A percentile compares a stretch with the other conserved stretches of the same genome.
phyloP scores from a whole-genome alignment of 2,113 vertebrate species.

The Bagarius yarrelli region DNA sequence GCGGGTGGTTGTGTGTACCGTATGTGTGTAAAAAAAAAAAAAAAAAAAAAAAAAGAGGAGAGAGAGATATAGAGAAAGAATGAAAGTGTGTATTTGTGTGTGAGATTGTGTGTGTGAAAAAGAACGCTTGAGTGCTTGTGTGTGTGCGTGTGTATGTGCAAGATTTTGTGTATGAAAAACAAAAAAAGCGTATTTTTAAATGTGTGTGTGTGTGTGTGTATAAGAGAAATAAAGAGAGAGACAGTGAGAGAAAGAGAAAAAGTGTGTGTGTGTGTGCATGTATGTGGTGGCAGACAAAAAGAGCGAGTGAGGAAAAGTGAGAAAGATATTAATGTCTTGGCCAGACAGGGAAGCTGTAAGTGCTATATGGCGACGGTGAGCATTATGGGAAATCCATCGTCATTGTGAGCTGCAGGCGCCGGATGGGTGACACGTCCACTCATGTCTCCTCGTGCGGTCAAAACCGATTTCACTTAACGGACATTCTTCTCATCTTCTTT shows the following conservation, averaged over 20 bases:
- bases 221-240: neutral
- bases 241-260: neutral
- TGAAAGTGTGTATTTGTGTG: conserved; percentile 35
- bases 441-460: conserved; percentile 5
- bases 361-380: conserved; percentile 40
- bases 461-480: neutral
- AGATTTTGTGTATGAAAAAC: too few relatives aligned
- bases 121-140: too few relatives aligned
- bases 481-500: neutral
- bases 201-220: neutral
- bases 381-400: conserved; percentile 52
- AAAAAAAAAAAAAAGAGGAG: too few relatives aligned
- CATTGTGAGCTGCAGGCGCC: conserved; percentile 47
- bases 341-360: conserved; percentile 37
- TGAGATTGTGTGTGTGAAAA: too few relatives aligned
- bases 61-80: conserved; percentile 44
- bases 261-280: neutral
- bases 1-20: too few relatives aligned
- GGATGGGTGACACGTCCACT: conserved; percentile 26
- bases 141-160: too few relatives aligned
- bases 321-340: conserved; percentile 33
- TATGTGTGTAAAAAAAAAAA: too few relatives aligned
- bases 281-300: conserved; percentile 15
- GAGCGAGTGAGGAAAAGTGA: neutral
- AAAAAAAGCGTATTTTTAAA: too few relatives aligned